A percentile compares a stretch with the other conserved stretches of the same genome.
These are phyloP conservation scores for Cephus spinipes DNA, from an alignment of 2,888 invertebrate genomes.

Conservation along the genomic window DNA sequence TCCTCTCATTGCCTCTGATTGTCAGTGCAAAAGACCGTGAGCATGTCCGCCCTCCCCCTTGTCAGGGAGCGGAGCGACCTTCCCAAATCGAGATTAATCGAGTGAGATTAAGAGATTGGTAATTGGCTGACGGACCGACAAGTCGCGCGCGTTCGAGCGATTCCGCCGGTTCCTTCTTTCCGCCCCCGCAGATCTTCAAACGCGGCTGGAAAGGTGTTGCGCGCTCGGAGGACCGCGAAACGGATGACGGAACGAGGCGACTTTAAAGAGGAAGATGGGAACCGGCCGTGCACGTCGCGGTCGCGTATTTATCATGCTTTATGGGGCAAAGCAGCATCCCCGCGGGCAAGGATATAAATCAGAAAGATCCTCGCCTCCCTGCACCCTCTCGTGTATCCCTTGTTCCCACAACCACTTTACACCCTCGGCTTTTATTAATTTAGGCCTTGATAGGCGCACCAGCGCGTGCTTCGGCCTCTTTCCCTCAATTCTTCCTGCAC, in stretches of 20 bases:
- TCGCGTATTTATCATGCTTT: slow-evolving; percentile 50
- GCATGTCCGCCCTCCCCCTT: too few relatives aligned
- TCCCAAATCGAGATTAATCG: slow-evolving; percentile 53
- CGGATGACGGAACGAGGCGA: slow-evolving; percentile 2
- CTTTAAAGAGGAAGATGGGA: slow-evolving; percentile 25
- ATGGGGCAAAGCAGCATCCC: slow-evolving; percentile 46
- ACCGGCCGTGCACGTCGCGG: slow-evolving; percentile 18
- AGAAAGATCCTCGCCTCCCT: slow-evolving; percentile 24
- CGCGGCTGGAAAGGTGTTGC: too few relatives aligned
- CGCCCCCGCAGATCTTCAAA: too few relatives aligned
- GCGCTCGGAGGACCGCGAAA: neutral
- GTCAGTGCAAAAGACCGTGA: too few relatives aligned
- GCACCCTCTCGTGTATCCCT: slow-evolving; percentile 7
- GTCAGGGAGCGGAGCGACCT: too few relatives aligned
- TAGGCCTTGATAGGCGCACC: slow-evolving; percentile 32
- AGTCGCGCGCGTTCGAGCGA: slow-evolving; percentile 10
- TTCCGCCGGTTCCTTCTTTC: too few relatives aligned
- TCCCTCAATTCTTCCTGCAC: slow-evolving; percentile 5
- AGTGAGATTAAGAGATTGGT: slow-evolving; percentile 46
- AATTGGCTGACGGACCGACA: too few relatives aligned
- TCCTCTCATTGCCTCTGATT: too few relatives aligned
- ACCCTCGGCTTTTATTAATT: slow-evolving; percentile 49
- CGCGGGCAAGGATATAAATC: slow-evolving; percentile 45
- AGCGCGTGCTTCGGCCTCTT: too few relatives aligned
- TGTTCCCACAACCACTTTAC: slow-evolving; percentile 35